Evolutionary conservation across 1,140 invertebrate species (phyloP).

Genomic region (Teleogryllus occipitalis): DNA sequence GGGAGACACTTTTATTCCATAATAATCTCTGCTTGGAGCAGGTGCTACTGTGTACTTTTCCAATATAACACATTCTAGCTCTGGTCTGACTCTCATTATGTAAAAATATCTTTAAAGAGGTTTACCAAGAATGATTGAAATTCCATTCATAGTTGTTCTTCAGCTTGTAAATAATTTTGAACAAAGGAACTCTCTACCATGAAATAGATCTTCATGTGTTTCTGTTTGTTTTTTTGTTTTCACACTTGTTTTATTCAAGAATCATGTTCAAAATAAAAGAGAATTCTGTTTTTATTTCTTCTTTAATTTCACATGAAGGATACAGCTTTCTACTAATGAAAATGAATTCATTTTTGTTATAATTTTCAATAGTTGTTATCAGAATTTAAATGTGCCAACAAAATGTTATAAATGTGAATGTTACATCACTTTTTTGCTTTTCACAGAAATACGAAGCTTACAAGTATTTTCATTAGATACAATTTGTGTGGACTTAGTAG

Average conservation of each 20-base stretch:
- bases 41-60: slow-evolving; percentile 38
- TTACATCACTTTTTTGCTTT: too few species aligned
- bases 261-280: too few species aligned
- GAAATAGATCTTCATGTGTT: not conserved
- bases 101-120: too few species aligned
- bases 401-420: too few species aligned
- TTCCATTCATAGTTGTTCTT: too few species aligned
- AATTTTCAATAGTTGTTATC: not conserved
- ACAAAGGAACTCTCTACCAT: too few species aligned
- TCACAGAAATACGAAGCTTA: too few species aligned
- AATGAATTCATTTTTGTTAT: not conserved
- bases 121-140: too few species aligned
- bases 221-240: not conserved
- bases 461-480: too few species aligned
- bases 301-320: not conserved
- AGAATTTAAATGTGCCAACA: not conserved
- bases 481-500: too few species aligned
- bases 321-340: not conserved
- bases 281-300: not conserved
- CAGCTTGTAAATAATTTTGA: too few species aligned
- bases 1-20: slow-evolving; percentile 28
- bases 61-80: slow-evolving; percentile 18
- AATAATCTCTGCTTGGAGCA: slow-evolving; percentile 41
- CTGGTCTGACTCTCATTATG: too few species aligned
- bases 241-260: not conserved